Evolutionary conservation across 2,113 vertebrate species (phyloP).

Genomic region (Axis porcinus): DNA sequence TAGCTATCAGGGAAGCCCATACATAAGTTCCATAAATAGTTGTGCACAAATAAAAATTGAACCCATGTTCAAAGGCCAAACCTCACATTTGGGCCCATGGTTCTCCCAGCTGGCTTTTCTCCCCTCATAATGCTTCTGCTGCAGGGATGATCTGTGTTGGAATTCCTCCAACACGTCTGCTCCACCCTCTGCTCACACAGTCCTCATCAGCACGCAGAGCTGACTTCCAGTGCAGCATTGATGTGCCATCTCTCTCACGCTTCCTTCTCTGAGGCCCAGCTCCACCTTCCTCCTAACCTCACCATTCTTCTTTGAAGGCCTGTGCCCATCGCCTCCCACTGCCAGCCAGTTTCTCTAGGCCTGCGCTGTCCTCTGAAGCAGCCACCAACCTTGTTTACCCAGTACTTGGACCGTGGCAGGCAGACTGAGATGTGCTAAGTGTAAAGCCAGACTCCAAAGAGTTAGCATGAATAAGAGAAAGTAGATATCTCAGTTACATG

Average conservation of each 20-base stretch:
- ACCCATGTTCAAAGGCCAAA: not conserved
- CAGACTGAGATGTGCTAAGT: not conserved
- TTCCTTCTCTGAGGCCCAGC: not conserved
- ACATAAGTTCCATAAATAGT: not conserved
- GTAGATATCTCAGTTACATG: not conserved
- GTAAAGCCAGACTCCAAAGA: not conserved
- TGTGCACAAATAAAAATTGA: not conserved
- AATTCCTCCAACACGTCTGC: not conserved
- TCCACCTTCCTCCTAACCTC: not conserved
- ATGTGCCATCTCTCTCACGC: not conserved
- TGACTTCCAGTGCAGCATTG: fast-evolving
- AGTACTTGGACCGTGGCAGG: not conserved
- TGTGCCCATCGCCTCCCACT: fast-evolving
- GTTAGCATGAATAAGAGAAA: not conserved
- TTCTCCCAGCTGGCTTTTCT: not conserved
- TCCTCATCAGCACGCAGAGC: not conserved
- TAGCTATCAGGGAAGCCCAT: not conserved
- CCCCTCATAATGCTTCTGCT: not conserved
- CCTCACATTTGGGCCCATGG: not conserved
- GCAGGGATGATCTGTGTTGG: not conserved
- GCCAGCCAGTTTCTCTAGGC: not conserved
- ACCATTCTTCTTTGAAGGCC: not conserved
- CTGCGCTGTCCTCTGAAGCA: not conserved
- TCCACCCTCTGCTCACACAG: not conserved
- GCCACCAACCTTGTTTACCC: not conserved